Evolutionary conservation across 2,888 invertebrate genomes (phyloP), one percentile per base, ranked within the genome.

Genomic region (Temnothorax rugatulus): DNA sequence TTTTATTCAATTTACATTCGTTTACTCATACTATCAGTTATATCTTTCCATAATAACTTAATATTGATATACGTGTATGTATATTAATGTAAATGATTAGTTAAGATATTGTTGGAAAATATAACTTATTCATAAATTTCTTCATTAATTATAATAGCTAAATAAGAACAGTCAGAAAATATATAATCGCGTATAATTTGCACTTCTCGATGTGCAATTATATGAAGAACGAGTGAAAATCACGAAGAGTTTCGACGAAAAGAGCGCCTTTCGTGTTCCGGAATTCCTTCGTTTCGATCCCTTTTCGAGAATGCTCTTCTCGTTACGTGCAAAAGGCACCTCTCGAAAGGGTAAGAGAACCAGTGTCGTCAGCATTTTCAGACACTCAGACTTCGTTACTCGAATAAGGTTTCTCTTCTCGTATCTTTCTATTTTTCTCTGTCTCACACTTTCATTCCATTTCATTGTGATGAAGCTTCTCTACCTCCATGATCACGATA

Each of bases 321-420:
- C 85, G 89, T 89, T 85, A 87, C 85, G 73, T 77, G 81, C 83
- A 81, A 85, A 86, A 87, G 83, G 83, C 82, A 86, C 82, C 88
- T 83, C 85, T 85, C 77, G 83, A 85, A 85, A 85, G 79, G 84
- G 82, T 86, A 85, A 86, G 84, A 88, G 84, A 86, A 86, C 82
- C 87, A 71, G 57, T 79, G 88, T 88, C 88, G 89, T 90, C 89
- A 89, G 88, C 89, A 82, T 88, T 90, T 89, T 90, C 86, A 89
- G 89, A 86, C 86, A 88, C 88, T 85, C 88, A 66, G 74, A 79
- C 83, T 84, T 74, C 83, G 61, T 81, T 69, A 61, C 81, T 76
- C 57, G 64, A 84, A 66, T 87, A 86, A 59, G 57, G 57, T 84
- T 75, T 82, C 57, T 50, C 54, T 68, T 47, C 21, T 25, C 47